phyloP scores from a whole-genome alignment of 2,113 vertebrate species.

The Oenanthe oenanthe region DNA sequence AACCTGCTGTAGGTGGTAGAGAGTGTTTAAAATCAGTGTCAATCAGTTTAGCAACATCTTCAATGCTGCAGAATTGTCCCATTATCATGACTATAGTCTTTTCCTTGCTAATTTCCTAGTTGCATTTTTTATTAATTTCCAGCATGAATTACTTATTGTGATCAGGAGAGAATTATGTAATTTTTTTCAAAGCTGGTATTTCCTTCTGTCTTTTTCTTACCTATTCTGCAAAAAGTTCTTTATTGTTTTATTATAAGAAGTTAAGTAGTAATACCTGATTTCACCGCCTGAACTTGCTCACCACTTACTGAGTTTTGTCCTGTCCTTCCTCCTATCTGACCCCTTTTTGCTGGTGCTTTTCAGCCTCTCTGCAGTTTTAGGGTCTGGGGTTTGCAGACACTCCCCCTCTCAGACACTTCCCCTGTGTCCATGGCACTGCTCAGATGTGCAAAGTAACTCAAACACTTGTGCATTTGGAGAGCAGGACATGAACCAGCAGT shows the following conservation, averaged over 20 bases:
- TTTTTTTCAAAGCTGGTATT: not conserved
- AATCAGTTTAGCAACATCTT: not conserved
- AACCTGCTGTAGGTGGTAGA: not conserved
- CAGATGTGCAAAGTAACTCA: not conserved
- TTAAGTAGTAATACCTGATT: not conserved
- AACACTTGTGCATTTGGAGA: not conserved
- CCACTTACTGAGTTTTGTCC: not conserved
- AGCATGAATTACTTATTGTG: not conserved
- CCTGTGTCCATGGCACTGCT: not conserved
- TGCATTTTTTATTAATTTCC: not conserved
- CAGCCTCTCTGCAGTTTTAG: not conserved
- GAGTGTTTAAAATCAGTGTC: not conserved
- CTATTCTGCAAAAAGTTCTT: not conserved
- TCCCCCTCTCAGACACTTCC: not conserved
- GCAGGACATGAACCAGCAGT: not conserved
- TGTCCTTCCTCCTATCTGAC: not conserved
- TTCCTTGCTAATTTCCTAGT: not conserved
- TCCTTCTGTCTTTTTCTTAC: not conserved
- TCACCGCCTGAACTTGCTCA: not conserved
- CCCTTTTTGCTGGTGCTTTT: not conserved
- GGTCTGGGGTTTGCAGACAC: not conserved
- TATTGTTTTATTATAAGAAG: not conserved
- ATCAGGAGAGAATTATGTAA: not conserved
- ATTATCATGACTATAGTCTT: not conserved
- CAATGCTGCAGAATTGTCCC: not conserved